A percentile compares a stretch with the other conserved stretches of the same genome.
These are phyloP conservation scores for Vesta saturnalis DNA, from an alignment of 2,888 invertebrate species.

Conservation along the genomic window DNA sequence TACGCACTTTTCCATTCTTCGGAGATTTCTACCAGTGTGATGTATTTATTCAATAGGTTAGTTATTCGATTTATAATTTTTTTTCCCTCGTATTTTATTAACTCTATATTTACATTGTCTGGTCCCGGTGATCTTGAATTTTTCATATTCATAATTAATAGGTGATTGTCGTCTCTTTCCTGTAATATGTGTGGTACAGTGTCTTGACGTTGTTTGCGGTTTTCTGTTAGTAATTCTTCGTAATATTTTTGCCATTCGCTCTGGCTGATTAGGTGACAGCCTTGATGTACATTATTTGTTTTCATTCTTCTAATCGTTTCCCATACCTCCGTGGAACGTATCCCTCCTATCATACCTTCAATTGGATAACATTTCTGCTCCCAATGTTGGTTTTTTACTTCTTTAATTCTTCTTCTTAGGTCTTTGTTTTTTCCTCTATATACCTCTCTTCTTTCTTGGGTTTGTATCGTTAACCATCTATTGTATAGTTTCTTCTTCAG, in stretches of 20 bases:
- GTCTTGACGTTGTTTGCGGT: no score
- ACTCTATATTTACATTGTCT: neutral
- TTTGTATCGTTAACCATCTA: neutral
- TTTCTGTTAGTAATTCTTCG: no score
- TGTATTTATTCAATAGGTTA: no score
- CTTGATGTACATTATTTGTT: neutral
- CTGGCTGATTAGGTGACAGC: neutral
- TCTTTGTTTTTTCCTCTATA: no score
- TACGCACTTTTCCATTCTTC: neutral
- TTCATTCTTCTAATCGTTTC: neutral
- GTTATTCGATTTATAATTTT: no score
- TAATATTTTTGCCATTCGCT: neutral
- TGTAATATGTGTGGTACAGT: neutral
- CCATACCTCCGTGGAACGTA: neutral
- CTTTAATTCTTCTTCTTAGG: no score
- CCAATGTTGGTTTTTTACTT: slow-evolving; percentile 2
- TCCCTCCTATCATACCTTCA: neutral
- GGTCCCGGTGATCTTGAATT: no score
- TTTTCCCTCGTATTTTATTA: no score
- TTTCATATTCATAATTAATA: neutral
- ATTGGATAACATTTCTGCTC: neutral
- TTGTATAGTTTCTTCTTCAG: neutral
- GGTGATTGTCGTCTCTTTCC: neutral
- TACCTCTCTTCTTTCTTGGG: neutral
- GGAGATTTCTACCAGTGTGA: no score